Conservation (phyloP, 2,888 invertebrate species). For the Macrophya annulata region DNA sequence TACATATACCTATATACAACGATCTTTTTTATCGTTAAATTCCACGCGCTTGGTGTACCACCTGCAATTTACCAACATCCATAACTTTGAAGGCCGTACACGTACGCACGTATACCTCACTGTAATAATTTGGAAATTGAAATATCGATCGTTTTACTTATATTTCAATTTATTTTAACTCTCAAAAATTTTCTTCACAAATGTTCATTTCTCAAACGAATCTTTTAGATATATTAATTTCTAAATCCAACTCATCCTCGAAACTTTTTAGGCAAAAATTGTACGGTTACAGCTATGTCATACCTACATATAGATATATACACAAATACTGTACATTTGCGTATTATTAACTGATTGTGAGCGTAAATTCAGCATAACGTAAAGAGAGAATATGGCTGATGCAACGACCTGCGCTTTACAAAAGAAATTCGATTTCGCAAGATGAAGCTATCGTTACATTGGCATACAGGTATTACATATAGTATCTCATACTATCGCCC, state of each 20-base stretch:
- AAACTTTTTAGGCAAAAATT: background rate
- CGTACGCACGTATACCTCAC: background rate
- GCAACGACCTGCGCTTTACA: conserved; percentile 44
- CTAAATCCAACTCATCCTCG: background rate
- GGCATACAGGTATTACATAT: background rate
- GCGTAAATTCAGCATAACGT: conserved; percentile 3
- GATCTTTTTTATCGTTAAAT: conserved; percentile 49
- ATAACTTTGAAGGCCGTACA: conserved; percentile 18
- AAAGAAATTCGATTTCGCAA: conserved; percentile 47
- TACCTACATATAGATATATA: background rate
- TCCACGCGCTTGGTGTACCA: conserved; percentile 37
- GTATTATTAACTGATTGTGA: background rate
- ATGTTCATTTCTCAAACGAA: background rate
- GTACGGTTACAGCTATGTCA: background rate
- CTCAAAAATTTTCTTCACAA: background rate
- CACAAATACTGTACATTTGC: background rate
- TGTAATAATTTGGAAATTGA: background rate
- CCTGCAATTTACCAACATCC: conserved; percentile 7
- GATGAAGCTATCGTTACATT: conserved; percentile 1
- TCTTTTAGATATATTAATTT: background rate
- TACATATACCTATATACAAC: conserved; percentile 17
- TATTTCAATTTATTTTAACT: background rate
- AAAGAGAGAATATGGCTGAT: conserved; percentile 41
- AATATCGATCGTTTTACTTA: conserved; percentile 8
- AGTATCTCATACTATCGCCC: conserved; percentile 17